Base-by-base conservation (phyloP, 2,797 vertebrate species). In the Tauraco hartlaubi region DNA sequence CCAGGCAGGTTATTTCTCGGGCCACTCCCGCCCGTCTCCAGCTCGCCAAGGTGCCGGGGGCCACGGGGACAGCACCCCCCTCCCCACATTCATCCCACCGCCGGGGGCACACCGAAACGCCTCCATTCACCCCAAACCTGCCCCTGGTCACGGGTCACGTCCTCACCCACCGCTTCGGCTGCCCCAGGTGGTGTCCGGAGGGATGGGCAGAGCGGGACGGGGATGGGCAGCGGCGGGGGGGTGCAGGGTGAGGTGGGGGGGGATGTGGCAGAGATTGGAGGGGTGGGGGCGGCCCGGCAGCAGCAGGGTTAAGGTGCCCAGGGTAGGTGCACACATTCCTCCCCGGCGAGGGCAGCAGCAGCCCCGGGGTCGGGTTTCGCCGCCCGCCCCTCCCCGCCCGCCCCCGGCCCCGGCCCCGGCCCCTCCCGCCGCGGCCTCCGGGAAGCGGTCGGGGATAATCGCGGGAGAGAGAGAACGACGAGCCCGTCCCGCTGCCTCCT, bases 261-360 rank as follows among this genome's bases (percentile, higher is more conserved):
- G 43, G 56, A 17, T 37, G n/a, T 12, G n/a, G 17, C 44, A 28
- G n/a, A 26, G 37, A 25, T 51, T 51, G 49, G 49, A 49, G 58
- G 41, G 25, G 15, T 3, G 59, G 59, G 61, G 82, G 35, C 9
- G 26, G 33, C 58, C 61, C 64, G 68, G 62, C 52, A 75, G 67
- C 51, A 48, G 54, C 37, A 55, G 90, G 94, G 93, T 92, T 84
- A 96, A 90, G 33, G 31, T 21, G 61, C 69, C 61, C 73, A 55
- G 88, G 80, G 77, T 90, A 88, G 85, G 75, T 93, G 83, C 84
- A 68, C 73, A 26, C 94, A 96, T 96, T 95, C 95, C 88, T 91
- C 84, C 55, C 85, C 55, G 44, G 49, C 78, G 71, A 69, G 80
- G 79, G 88, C 76, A 88, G 78, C 86, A 79, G 77, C 52, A 78